These are phyloP conservation scores for Zophobas atratus DNA, from an alignment of 1,140 invertebrate genomes.

Conservation along the genomic window DNA sequence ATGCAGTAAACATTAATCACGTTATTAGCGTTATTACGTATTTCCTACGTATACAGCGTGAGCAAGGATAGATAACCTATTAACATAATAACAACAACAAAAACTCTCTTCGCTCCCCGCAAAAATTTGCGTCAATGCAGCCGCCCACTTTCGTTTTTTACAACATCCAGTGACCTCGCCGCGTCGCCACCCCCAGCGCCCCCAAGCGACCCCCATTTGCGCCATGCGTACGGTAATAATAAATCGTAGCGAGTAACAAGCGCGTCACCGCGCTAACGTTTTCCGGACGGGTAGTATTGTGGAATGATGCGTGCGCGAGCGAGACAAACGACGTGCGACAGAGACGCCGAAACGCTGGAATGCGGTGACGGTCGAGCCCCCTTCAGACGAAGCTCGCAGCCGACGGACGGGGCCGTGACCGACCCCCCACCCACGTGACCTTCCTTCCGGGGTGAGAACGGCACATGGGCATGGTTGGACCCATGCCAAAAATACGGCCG, in stretches of 20 bases:
- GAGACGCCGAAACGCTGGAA: slow-evolving; percentile 53
- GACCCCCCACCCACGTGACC: slow-evolving; percentile 54
- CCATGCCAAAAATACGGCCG: slow-evolving; percentile 14
- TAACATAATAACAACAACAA: too few species aligned
- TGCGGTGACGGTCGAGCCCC: slow-evolving; percentile 60
- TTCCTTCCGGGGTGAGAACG: slow-evolving; percentile 56
- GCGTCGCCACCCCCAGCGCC: too few species aligned
- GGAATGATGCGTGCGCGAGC: slow-evolving; percentile 53
- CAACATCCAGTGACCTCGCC: too few species aligned
- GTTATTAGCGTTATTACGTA: too few species aligned
- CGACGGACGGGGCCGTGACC: slow-evolving; percentile 39
- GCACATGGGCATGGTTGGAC: not conserved
- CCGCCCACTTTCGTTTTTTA: too few species aligned
- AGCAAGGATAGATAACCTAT: too few species aligned
- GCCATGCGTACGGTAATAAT: slow-evolving; percentile 22
- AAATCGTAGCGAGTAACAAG: slow-evolving; percentile 46
- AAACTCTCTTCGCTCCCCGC: too few species aligned
- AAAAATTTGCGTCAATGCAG: too few species aligned
- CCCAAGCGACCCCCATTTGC: not conserved
- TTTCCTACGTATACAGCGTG: too few species aligned
- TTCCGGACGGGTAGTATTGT: slow-evolving; percentile 52
- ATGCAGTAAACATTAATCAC: too few species aligned
- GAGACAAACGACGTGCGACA: slow-evolving; percentile 44
- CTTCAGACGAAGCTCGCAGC: slow-evolving; percentile 53
- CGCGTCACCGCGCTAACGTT: slow-evolving; percentile 47